phyloP scores from a whole-genome alignment of 2,113 vertebrate species.

The Colinus virginianus region DNA sequence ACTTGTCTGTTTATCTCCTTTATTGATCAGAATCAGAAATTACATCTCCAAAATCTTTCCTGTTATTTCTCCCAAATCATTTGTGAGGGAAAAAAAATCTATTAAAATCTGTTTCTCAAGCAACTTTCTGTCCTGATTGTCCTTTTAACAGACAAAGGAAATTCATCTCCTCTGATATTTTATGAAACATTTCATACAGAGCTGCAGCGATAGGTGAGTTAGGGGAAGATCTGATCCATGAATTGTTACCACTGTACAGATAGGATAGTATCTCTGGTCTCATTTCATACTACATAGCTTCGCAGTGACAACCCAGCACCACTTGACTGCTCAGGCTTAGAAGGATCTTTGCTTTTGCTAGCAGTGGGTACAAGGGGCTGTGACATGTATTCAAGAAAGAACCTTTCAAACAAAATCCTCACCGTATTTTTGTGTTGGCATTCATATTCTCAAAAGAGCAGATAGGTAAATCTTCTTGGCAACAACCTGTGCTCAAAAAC shows the following conservation, averaged over 20 bases:
- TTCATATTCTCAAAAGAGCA: background rate
- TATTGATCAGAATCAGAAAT: background rate
- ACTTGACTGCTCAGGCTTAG: background rate
- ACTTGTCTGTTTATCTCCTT: background rate
- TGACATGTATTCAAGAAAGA: background rate
- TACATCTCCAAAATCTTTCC: background rate
- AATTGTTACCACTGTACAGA: background rate
- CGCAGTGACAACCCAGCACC: background rate
- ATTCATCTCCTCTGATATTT: background rate
- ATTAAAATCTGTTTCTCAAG: background rate
- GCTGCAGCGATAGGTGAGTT: background rate
- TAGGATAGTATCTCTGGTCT: background rate
- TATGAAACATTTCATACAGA: background rate
- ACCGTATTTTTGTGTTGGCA: rapidly evolving
- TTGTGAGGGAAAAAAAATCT: background rate
- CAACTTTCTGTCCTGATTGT: background rate
- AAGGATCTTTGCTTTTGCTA: background rate
- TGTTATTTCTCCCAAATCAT: background rate
- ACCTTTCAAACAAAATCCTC: background rate
- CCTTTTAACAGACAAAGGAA: background rate
- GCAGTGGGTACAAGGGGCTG: background rate
- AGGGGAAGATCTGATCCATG: background rate
- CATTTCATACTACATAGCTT: background rate
- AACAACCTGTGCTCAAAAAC: background rate
- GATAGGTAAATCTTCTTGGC: background rate